Evolutionary conservation across 2,113 vertebrate species (phyloP).

Genomic region (Proteles cristata): DNA sequence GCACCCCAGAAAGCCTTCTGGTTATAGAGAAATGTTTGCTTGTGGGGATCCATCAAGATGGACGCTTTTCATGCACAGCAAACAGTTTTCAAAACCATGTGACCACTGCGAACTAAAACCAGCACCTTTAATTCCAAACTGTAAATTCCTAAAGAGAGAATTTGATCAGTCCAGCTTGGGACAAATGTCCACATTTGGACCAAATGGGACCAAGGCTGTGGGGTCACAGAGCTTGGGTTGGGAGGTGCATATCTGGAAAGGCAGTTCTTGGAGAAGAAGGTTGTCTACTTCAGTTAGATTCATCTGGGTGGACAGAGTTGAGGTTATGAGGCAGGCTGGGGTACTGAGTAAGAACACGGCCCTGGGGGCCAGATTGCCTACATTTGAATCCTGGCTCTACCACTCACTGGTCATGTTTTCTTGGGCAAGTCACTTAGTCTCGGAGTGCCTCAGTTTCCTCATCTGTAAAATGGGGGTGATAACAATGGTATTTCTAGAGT

Average conservation of each 20-base stretch:
- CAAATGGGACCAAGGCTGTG: fast-evolving
- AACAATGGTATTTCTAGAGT: background rate
- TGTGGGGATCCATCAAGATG: background rate
- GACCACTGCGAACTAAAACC: background rate
- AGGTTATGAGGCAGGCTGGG: background rate
- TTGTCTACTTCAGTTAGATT: background rate
- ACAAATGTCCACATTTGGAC: background rate
- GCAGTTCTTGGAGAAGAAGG: background rate
- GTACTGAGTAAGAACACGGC: background rate
- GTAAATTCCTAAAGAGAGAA: background rate
- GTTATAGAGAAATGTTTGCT: background rate
- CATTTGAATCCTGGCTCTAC: background rate
- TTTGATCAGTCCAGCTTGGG: background rate
- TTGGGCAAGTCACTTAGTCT: background rate
- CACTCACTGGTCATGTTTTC: background rate
- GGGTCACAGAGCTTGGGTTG: background rate
- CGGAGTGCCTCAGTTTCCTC: background rate
- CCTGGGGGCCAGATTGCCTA: background rate
- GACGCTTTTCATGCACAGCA: background rate
- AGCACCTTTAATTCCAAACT: background rate
- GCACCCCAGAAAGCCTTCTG: background rate
- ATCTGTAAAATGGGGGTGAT: background rate
- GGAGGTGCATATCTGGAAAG: background rate
- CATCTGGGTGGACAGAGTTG: background rate
- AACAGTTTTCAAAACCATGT: background rate